phyloP scores from a whole-genome alignment of 2,113 vertebrate genomes.

The Elephantulus edwardii region DNA sequence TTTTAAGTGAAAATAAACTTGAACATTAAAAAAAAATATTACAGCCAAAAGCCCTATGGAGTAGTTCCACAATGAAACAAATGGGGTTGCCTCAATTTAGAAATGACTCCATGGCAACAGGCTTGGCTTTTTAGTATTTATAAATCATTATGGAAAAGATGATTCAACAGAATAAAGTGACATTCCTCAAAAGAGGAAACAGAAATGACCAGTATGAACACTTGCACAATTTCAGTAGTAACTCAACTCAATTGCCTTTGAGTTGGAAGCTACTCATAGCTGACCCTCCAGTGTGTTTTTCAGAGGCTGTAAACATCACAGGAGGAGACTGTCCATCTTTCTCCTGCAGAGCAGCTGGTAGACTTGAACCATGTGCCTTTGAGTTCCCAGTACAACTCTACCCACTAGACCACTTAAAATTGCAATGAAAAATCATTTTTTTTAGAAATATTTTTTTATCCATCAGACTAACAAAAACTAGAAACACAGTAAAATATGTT shows the following conservation, averaged over 20 bases:
- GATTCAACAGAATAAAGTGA: neutral
- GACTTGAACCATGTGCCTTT: too few relatives aligned
- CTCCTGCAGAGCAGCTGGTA: too few relatives aligned
- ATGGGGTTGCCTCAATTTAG: neutral
- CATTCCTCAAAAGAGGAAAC: constrained; percentile 16
- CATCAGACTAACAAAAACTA: neutral
- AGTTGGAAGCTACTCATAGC: too few relatives aligned
- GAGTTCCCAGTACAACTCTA: too few relatives aligned
- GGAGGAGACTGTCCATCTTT: too few relatives aligned
- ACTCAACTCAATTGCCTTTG: too few relatives aligned
- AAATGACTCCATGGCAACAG: neutral
- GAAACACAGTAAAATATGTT: neutral
- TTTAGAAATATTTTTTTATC: neutral
- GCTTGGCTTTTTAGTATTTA: neutral
- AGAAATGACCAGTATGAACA: neutral
- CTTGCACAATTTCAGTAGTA: neutral
- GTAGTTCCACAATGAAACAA: neutral
- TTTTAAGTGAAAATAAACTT: too few relatives aligned
- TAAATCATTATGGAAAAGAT: neutral
- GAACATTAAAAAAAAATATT: too few relatives aligned
- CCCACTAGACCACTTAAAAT: too few relatives aligned
- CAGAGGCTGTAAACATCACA: too few relatives aligned
- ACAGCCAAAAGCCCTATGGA: neutral
- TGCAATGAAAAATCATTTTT: neutral
- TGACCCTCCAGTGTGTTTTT: too few relatives aligned